Percentiles rank a stretch among this genome's conserved stretches.
These are phyloP conservation scores for Helicoverpa zea DNA, from an alignment of 1,140 invertebrate species.

Conservation along the genomic window DNA sequence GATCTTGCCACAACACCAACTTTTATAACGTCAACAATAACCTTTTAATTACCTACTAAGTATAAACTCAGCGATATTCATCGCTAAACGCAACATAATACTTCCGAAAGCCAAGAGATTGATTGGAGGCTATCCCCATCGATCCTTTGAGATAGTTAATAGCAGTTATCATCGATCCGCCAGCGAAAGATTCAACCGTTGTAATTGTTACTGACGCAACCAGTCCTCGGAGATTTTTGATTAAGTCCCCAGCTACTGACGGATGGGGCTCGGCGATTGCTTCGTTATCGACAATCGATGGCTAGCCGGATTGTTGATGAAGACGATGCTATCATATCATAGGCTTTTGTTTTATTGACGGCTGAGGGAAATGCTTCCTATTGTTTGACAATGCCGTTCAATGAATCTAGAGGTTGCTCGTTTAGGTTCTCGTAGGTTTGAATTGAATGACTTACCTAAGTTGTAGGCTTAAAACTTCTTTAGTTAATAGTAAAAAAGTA, in stretches of 20 bases:
- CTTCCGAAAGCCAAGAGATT: too few relatives aligned
- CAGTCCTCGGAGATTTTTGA: slow-evolving; percentile 49
- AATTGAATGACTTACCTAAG: too few relatives aligned
- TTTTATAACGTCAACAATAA: too few relatives aligned
- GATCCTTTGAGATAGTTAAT: background rate
- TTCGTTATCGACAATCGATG: slow-evolving; percentile 36
- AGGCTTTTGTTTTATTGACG: background rate
- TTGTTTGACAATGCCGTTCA: background rate
- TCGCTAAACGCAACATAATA: too few relatives aligned
- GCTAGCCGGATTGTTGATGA: slow-evolving; percentile 19
- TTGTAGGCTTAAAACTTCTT: too few relatives aligned
- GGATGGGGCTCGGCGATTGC: slow-evolving; percentile 42
- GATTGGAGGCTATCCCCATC: too few relatives aligned
- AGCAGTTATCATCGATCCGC: slow-evolving; percentile 7
- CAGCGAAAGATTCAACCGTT: slow-evolving; percentile 37
- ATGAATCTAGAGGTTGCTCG: too few relatives aligned
- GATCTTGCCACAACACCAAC: too few relatives aligned
- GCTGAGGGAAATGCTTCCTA: background rate
- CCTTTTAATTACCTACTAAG: too few relatives aligned
- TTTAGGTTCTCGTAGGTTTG: too few relatives aligned
- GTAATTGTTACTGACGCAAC: slow-evolving; percentile 51
- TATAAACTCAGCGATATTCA: too few relatives aligned
- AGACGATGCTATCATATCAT: background rate
- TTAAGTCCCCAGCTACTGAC: slow-evolving; percentile 48
- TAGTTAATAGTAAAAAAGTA: too few relatives aligned